These are phyloP conservation scores for Toxotes jaculatrix DNA, from an alignment of 2,113 vertebrate genomes.

Conservation along the genomic window DNA sequence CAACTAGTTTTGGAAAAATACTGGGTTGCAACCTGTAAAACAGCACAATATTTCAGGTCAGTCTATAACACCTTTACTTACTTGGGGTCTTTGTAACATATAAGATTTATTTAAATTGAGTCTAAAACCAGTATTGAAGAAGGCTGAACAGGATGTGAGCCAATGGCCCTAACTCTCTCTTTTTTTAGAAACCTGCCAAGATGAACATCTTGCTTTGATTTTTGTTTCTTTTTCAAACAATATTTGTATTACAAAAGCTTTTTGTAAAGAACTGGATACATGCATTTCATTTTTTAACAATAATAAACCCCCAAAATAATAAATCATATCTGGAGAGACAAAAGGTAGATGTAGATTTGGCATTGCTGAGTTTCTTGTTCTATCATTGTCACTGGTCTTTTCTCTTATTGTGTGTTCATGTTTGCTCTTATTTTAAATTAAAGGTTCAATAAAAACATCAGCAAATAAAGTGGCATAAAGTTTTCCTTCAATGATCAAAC, in stretches of 20 bases:
- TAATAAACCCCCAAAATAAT: background rate
- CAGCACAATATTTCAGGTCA: background rate
- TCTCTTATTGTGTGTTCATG: background rate
- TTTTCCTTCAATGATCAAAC: background rate
- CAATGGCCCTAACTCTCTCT: background rate
- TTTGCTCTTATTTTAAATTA: background rate
- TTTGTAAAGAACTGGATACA: background rate
- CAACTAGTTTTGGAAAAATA: background rate
- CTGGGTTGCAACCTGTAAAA: background rate
- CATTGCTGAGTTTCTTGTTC: background rate
- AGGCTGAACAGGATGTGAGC: background rate
- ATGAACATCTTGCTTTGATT: slow-evolving; percentile 1
- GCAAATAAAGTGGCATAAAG: background rate
- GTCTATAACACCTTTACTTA: no score
- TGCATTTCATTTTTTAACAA: background rate
- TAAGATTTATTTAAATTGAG: no score
- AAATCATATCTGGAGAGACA: background rate
- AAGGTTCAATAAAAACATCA: background rate
- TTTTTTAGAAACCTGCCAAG: background rate
- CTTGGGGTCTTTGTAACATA: no score
- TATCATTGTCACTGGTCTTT: no score
- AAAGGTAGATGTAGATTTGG: background rate
- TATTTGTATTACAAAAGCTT: background rate
- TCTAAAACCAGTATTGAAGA: no score
- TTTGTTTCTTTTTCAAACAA: background rate